A percentile compares a stretch with the other conserved stretches of the same genome.
Conservation (phyloP, 92 coral and sea anemone species). For the Parazoanthus atlanticus region DNA sequence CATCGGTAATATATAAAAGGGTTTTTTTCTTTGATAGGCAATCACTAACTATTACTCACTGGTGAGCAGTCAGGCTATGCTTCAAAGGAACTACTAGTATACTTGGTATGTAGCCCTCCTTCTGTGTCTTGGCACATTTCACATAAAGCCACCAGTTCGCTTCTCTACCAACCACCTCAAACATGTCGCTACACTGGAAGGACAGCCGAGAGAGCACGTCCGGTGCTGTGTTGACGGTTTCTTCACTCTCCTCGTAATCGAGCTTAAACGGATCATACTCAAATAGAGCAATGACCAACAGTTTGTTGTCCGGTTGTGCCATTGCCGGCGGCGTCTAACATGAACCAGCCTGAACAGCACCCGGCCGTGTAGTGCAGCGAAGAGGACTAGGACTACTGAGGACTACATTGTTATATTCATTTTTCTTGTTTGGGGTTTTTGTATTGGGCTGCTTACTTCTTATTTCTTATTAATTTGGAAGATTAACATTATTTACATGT, state of each 20-base stretch:
- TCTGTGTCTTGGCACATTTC: slow-evolving; percentile 50
- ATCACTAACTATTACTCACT: slow-evolving; percentile 57
- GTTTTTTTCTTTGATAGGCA: not conserved
- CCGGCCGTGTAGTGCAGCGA: not conserved
- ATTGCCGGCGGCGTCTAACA: not conserved
- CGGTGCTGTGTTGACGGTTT: slow-evolving; percentile 63
- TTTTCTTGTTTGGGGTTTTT: too few relatives aligned
- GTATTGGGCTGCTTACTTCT: too few relatives aligned
- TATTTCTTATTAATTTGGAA: too few relatives aligned
- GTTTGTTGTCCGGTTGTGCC: not conserved
- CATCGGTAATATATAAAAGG: too few relatives aligned
- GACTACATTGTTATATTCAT: too few relatives aligned
- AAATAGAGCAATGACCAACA: slow-evolving; percentile 66
- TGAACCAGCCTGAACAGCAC: not conserved
- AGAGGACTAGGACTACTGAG: not conserved
- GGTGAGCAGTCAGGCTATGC: slow-evolving; percentile 55
- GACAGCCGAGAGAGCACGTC: slow-evolving; percentile 61
- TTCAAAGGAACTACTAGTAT: slow-evolving; percentile 63
- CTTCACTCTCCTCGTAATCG: slow-evolving; percentile 60
- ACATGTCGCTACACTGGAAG: slow-evolving; percentile 65
- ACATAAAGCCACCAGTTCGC: slow-evolving; percentile 82
- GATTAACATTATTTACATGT: too few relatives aligned
- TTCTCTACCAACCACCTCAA: slow-evolving; percentile 71
- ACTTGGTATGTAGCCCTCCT: slow-evolving; percentile 84
- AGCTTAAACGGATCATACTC: slow-evolving; percentile 66